Evolutionary conservation across 2,888 invertebrate genomes (phyloP).

Genomic region (Dynastes maya): DNA sequence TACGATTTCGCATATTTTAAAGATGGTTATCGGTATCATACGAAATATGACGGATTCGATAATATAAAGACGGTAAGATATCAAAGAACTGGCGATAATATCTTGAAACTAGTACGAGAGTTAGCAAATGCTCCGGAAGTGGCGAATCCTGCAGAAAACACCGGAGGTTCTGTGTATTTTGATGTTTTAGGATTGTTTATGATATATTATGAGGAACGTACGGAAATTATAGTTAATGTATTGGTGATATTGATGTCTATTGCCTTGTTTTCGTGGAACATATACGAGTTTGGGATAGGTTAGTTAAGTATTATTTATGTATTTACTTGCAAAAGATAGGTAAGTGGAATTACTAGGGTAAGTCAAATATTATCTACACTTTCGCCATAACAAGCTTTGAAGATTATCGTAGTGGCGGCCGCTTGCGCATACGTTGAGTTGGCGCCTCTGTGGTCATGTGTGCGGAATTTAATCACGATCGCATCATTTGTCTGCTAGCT

Average conservation of each 20-base stretch:
- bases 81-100: conserved; percentile 78
- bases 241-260: conserved; percentile 58
- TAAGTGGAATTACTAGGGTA: neutral
- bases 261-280: conserved; percentile 54
- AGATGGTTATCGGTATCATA: conserved; percentile 80
- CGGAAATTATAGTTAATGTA: conserved; percentile 50
- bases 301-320: conserved; percentile 19
- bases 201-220: conserved; percentile 59
- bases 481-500: too few relatives aligned
- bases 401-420: too few relatives aligned
- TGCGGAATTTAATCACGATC: too few relatives aligned
- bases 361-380: too few relatives aligned
- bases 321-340: neutral
- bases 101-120: conserved; percentile 71
- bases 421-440: too few relatives aligned
- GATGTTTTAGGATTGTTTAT: conserved; percentile 63
- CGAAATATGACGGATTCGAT: conserved; percentile 73
- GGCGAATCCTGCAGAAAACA: conserved; percentile 53
- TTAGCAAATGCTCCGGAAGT: conserved; percentile 66
- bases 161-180: conserved; percentile 61
- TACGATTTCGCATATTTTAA: conserved; percentile 77
- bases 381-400: too few relatives aligned
- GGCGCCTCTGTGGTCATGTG: too few relatives aligned
- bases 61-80: conserved; percentile 76
- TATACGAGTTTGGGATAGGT: conserved; percentile 58